Percentiles rank a stretch among this genome's conserved stretches.
Evolutionary conservation across 2,113 vertebrate genomes (phyloP).

Genomic region (Protomyctophum bolini): DNA sequence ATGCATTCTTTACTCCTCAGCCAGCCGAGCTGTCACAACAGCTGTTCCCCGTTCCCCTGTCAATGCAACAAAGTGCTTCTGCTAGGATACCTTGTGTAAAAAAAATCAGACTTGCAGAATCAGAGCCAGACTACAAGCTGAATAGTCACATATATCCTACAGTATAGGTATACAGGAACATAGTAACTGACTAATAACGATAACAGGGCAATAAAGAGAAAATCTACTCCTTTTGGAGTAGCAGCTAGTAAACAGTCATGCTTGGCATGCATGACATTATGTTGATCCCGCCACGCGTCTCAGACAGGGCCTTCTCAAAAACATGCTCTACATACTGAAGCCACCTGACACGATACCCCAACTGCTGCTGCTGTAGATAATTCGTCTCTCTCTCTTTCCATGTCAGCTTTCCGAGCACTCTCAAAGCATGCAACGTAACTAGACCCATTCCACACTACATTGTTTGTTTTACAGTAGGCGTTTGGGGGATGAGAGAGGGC

Average conservation of each 20-base stretch:
- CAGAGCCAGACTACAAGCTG: slow-evolving; percentile 4
- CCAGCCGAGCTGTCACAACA: slow-evolving; percentile 61
- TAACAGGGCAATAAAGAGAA: slow-evolving; percentile 1
- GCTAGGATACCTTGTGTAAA: neutral
- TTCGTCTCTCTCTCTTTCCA: slow-evolving; percentile 29
- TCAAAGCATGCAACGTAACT: slow-evolving; percentile 62
- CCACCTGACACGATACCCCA: slow-evolving; percentile 61
- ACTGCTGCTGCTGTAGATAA: slow-evolving; percentile 55
- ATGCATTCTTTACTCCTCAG: slow-evolving; percentile 38
- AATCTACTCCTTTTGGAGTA: neutral
- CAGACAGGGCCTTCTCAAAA: slow-evolving; percentile 29
- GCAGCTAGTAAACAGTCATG: slow-evolving; percentile 36
- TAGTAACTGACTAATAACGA: neutral
- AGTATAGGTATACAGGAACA: slow-evolving; percentile 1
- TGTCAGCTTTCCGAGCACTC: slow-evolving; percentile 56
- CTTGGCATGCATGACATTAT: slow-evolving; percentile 58
- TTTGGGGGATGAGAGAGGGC: slow-evolving; percentile 45
- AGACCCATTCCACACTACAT: slow-evolving; percentile 53
- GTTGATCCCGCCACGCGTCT: slow-evolving; percentile 63
- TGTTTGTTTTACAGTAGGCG: slow-evolving; percentile 71
- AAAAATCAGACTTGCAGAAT: neutral
- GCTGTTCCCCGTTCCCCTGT: slow-evolving; percentile 57
- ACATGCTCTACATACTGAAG: slow-evolving; percentile 62
- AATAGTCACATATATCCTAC: slow-evolving; percentile 13
- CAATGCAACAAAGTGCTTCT: slow-evolving; percentile 15